phyloP scores from a whole-genome alignment of 2,888 invertebrate species.

The Tineola bisselliella region DNA sequence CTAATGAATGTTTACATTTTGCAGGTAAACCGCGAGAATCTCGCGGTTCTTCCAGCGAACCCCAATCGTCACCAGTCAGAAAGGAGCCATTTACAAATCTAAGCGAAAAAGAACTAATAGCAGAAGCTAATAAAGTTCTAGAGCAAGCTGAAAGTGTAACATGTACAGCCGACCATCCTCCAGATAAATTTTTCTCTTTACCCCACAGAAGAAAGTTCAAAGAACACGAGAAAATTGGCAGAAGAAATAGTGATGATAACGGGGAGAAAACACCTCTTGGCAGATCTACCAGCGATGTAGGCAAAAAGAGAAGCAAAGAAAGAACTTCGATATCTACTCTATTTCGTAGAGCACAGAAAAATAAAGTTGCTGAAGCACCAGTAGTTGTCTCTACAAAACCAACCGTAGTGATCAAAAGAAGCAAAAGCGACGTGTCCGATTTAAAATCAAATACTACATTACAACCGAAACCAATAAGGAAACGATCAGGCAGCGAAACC shows the following conservation, averaged over 20 bases:
- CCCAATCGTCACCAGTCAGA: slow-evolving; percentile 35
- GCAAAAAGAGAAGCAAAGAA: slow-evolving; percentile 55
- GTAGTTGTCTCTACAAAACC: slow-evolving; percentile 58
- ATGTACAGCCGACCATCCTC: slow-evolving; percentile 69
- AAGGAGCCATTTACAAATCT: slow-evolving; percentile 72
- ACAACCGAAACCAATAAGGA: slow-evolving; percentile 58
- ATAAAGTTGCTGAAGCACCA: slow-evolving; percentile 57
- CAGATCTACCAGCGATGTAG: slow-evolving; percentile 69
- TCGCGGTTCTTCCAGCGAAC: slow-evolving; percentile 45
- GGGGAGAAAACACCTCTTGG: slow-evolving; percentile 51
- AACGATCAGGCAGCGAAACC: slow-evolving; percentile 70
- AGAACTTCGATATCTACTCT: slow-evolving; percentile 74
- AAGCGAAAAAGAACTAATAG: slow-evolving; percentile 76
- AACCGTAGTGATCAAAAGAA: slow-evolving; percentile 58
- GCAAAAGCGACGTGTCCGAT: slow-evolving; percentile 74
- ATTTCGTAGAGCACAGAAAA: slow-evolving; percentile 70
- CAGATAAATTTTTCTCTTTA: slow-evolving; percentile 75
- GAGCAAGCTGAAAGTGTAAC: slow-evolving; percentile 78
- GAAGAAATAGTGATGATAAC: slow-evolving; percentile 61
- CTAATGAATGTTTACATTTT: slow-evolving; percentile 19
- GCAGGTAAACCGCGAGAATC: slow-evolving; percentile 59
- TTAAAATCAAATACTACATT: slow-evolving; percentile 62
- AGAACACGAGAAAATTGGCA: slow-evolving; percentile 39
- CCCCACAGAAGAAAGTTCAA: slow-evolving; percentile 70
- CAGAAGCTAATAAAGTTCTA: slow-evolving; percentile 80